A percentile compares a stretch with the other conserved stretches of the same genome.
These are phyloP conservation scores for Heliconius himera DNA, from an alignment of 1,140 invertebrate species.

Conservation along the genomic window DNA sequence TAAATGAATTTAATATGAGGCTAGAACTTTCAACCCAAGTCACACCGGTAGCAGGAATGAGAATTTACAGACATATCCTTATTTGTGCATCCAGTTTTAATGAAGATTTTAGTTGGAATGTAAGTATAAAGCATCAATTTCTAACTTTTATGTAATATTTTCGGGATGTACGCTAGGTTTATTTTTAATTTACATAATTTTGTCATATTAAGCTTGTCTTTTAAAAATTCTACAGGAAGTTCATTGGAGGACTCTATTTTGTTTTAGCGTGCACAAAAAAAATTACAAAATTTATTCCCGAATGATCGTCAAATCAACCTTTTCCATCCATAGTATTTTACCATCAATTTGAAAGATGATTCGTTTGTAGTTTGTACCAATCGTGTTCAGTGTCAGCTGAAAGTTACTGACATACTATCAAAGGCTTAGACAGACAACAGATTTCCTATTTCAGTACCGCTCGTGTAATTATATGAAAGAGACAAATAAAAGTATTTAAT, in stretches of 20 bases:
- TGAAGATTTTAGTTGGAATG: conserved; percentile 50
- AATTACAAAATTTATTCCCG: too few relatives aligned
- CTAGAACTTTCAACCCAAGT: conserved; percentile 37
- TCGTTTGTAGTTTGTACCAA: neutral
- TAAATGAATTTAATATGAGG: conserved; percentile 52
- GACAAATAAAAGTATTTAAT: neutral
- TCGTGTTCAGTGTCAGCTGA: neutral
- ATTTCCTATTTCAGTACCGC: neutral
- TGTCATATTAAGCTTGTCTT: too few relatives aligned
- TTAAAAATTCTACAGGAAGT: too few relatives aligned
- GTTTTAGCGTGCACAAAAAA: too few relatives aligned
- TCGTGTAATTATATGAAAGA: neutral
- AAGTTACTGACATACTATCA: neutral
- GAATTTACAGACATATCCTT: conserved; percentile 51
- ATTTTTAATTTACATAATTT: neutral
- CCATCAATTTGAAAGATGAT: neutral
- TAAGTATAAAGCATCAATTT: conserved; percentile 35
- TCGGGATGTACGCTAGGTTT: neutral
- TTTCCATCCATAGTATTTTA: neutral
- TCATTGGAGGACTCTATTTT: too few relatives aligned
- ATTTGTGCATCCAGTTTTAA: conserved; percentile 48
- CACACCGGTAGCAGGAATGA: conserved; percentile 38
- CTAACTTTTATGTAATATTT: neutral
- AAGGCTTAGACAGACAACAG: neutral
- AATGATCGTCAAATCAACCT: neutral